A percentile compares a stretch with the other conserved stretches of the same genome.
Evolutionary conservation across 2,797 vertebrate genomes (phyloP).

Genomic region (Lacerta agilis): DNA sequence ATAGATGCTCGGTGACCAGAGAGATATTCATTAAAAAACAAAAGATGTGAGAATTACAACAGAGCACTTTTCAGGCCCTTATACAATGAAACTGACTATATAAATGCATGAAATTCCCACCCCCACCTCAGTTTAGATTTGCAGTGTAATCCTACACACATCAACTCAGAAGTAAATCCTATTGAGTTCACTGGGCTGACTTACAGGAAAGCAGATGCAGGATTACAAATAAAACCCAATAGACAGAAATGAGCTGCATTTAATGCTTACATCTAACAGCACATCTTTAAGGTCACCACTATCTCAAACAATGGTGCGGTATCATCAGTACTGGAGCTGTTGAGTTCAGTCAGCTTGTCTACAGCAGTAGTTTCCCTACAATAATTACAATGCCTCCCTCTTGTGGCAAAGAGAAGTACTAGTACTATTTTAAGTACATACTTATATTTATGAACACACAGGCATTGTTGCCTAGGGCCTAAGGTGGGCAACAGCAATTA

Average conservation of each 20-base stretch:
- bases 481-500: neutral
- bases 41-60: neutral
- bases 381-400: slow-evolving; percentile 74
- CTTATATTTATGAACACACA: neutral
- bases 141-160: neutral
- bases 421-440: neutral
- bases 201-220: neutral
- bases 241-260: neutral
- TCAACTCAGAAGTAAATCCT: neutral
- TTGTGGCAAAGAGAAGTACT: slow-evolving; percentile 59
- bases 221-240: neutral
- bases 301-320: neutral
- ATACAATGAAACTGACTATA: slow-evolving; percentile 13
- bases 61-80: neutral
- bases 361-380: neutral
- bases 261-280: neutral
- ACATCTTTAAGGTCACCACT: neutral
- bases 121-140: neutral
- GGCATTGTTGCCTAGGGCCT: neutral
- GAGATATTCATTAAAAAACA: neutral
- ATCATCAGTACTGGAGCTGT: too few relatives aligned
- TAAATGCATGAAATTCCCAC: neutral
- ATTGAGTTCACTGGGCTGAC: neutral
- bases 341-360: neutral
- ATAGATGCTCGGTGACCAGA: neutral